These are phyloP conservation scores for Cheilosia impressa DNA, from an alignment of 2,888 invertebrate species.

Conservation along the genomic window DNA sequence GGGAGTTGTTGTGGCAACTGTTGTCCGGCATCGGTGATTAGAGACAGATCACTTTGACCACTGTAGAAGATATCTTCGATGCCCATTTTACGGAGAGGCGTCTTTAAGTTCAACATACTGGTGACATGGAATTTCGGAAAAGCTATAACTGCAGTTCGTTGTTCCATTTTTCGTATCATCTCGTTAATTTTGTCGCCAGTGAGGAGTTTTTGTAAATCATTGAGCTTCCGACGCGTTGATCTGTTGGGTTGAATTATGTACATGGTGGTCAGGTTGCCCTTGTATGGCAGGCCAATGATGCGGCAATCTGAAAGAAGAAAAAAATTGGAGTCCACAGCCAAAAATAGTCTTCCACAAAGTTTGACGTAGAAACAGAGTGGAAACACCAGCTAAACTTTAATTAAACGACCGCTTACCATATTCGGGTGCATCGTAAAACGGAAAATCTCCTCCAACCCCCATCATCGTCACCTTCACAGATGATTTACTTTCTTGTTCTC, in stretches of 20 bases:
- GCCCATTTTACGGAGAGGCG: constrained; percentile 86
- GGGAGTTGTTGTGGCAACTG: not conserved
- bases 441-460: constrained; percentile 86
- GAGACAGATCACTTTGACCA: constrained; percentile 87
- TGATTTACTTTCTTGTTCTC: constrained; percentile 79
- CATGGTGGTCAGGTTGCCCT: constrained; percentile 86
- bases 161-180: constrained; percentile 81
- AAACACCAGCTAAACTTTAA: not conserved
- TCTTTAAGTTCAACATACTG: constrained; percentile 85
- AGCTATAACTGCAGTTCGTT: constrained; percentile 84
- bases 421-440: constrained; percentile 83
- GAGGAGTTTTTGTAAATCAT: constrained; percentile 83
- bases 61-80: constrained; percentile 87
- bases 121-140: constrained; percentile 90
- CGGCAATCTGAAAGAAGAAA: constrained; percentile 84
- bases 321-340: not conserved
- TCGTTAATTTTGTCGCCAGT: constrained; percentile 83
- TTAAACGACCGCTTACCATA: constrained; percentile 64
- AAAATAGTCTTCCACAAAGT: too few species aligned
- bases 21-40: constrained; percentile 84
- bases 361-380: too few species aligned
- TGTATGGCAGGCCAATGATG: constrained; percentile 88
- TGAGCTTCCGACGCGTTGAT: constrained; percentile 83
- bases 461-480: constrained; percentile 85
- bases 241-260: constrained; percentile 87